phyloP scores from a whole-genome alignment of 2,888 invertebrate species.

The Cosmopolites sordidus region DNA sequence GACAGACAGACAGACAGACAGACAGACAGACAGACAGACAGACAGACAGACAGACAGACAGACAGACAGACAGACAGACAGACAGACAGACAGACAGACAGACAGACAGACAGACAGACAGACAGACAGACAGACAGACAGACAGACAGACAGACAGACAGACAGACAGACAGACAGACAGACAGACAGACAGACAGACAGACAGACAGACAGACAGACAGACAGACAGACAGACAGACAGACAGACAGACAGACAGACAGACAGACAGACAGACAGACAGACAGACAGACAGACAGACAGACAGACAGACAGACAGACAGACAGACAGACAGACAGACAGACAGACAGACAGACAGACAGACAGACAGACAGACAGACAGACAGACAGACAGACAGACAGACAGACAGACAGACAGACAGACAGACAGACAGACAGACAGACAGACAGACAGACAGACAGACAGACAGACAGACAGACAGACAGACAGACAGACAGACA shows the following conservation, averaged over 20 bases:
- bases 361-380: constrained; percentile 24
- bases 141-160: constrained; percentile 24
- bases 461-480: constrained; percentile 23
- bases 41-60: constrained; percentile 23
- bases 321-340: constrained; percentile 23
- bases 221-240: constrained; percentile 19
- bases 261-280: constrained; percentile 22
- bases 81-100: constrained; percentile 24
- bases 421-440: constrained; percentile 23
- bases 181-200: constrained; percentile 24
- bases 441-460: constrained; percentile 24
- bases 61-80: constrained; percentile 24
- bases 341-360: constrained; percentile 23
- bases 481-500: constrained; percentile 24
- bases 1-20: constrained; percentile 23
- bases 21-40: constrained; percentile 23
- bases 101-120: constrained; percentile 23
- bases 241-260: constrained; percentile 24
- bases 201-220: constrained; percentile 15
- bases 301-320: constrained; percentile 23
- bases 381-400: constrained; percentile 24
- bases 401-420: constrained; percentile 23
- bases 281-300: constrained; percentile 23
- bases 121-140: constrained; percentile 24
- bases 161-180: constrained; percentile 23